Conservation (phyloP, 2,888 invertebrate genomes). For the Zygogramma bicolorata region DNA sequence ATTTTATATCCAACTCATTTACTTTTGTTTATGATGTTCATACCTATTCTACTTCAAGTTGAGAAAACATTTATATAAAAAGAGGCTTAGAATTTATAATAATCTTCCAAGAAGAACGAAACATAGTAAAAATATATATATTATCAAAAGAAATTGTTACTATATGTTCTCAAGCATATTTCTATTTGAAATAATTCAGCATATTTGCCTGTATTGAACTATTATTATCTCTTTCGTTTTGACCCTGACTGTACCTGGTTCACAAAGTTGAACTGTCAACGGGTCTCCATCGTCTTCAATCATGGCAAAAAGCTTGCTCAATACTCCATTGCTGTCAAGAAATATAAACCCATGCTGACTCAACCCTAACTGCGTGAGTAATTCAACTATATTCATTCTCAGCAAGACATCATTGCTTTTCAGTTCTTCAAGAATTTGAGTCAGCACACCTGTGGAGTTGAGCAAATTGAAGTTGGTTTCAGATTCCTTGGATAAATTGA, state of each 20-base stretch:
- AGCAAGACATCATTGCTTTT: constrained; percentile 79
- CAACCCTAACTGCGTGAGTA: constrained; percentile 78
- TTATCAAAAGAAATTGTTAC: too few species aligned
- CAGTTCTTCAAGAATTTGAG: constrained; percentile 76
- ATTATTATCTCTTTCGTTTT: not conserved
- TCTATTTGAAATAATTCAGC: too few species aligned
- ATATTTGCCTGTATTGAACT: too few species aligned
- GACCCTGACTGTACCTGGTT: constrained; percentile 80
- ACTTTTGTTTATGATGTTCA: too few species aligned
- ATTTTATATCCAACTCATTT: too few species aligned
- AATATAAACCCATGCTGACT: constrained; percentile 80
- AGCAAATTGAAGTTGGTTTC: constrained; percentile 72
- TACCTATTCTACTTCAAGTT: too few species aligned
- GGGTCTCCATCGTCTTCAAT: constrained; percentile 75
- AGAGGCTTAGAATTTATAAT: too few species aligned
- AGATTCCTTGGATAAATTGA: constrained; percentile 74
- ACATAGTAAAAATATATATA: too few species aligned
- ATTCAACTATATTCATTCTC: constrained; percentile 84
- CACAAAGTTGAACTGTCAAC: constrained; percentile 72
- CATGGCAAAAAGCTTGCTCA: constrained; percentile 74
- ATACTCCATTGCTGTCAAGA: constrained; percentile 76
- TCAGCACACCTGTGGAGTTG: constrained; percentile 74
- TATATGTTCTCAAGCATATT: too few species aligned
- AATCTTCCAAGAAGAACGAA: too few species aligned
- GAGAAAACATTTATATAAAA: too few species aligned